Evolutionary conservation across 30 jellyfish, hydroid and myxozoan genomes (phyloP), one percentile per base, ranked within the genome.

Genomic region (Cassiopea andromeda): DNA sequence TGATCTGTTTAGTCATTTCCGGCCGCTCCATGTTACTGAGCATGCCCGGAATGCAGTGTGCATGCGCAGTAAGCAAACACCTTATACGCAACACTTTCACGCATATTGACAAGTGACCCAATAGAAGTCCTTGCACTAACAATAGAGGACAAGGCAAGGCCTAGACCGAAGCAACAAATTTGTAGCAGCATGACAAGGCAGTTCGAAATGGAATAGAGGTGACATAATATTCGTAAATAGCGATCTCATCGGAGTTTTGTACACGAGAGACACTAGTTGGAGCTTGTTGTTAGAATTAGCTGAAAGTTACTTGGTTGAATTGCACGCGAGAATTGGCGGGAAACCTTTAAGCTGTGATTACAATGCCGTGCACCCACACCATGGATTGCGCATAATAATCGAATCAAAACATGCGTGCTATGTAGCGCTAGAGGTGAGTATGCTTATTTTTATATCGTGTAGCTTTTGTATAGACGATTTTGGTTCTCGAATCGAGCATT

Each of bases 291-390:
- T 14, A 0, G 68, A 58, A 6, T 14, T 6, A 6, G 68, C 8
- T 14, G 68, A 6, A 58, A 58, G 8, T 58, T 58, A 14, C 38
- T 6, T 58, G 43, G 6, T 27, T 4, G 73, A 17, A 2, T 0
- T 5, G 73, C 73, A 64, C 73, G 27, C 15, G 73, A 14, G 15
- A 64, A 64, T 64, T 64, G 73, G 73, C 73, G 73, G 73, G 73
- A 64, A 64, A 64, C 15, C 15, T 27, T 27, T 27, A 27, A 27
- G 38, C 38, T 27, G 38, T 27, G 38, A 27, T 27, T 27, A 27
- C 38, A 27, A 27, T 27, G 38, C 38, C 38, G 38, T 27, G 38
- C 38, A 27, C 38, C 38, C 38, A 27, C 38, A 27, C 38, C 38
- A 27, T 27, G 38, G 38, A 27, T 27, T 27, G 38, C 38, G 38